Evolutionary conservation across 1,140 invertebrate genomes (phyloP).

Genomic region (Alviniconcha marisindica): DNA sequence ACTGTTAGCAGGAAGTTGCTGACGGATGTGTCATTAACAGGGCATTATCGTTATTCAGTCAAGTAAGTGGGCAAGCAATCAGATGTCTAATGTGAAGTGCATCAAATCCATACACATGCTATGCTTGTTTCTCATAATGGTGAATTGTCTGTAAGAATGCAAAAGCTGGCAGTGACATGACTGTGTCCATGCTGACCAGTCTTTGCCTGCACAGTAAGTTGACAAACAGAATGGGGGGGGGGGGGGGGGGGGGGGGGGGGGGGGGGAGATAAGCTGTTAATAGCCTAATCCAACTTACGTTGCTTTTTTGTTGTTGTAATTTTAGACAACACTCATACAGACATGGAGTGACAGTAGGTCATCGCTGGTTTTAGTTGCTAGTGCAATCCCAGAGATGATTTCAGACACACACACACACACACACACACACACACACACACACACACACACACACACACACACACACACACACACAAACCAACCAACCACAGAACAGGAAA

Average conservation of each 20-base stretch:
- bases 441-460: background rate
- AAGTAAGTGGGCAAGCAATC: too few species aligned
- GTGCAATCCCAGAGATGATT: background rate
- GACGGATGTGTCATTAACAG: too few species aligned
- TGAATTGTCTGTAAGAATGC: too few species aligned
- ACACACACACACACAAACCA: background rate
- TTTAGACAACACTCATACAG: background rate
- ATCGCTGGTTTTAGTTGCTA: background rate
- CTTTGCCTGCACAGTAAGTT: too few species aligned
- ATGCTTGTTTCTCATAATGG: too few species aligned
- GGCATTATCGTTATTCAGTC: too few species aligned
- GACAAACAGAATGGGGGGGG: too few species aligned
- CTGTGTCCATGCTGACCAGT: too few species aligned
- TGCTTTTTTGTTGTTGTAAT: background rate
- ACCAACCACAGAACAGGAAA: too few species aligned
- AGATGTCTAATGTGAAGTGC: too few species aligned
- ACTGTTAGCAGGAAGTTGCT: background rate
- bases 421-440: background rate
- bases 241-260: background rate
- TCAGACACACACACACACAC: background rate
- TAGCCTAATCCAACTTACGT: background rate
- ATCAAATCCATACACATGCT: too few species aligned
- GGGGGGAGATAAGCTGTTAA: background rate
- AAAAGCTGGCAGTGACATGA: too few species aligned
- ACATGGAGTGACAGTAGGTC: background rate